Conservation (phyloP, 2,888 invertebrate genomes). For the Drosophila pseudotalamancana region DNA sequence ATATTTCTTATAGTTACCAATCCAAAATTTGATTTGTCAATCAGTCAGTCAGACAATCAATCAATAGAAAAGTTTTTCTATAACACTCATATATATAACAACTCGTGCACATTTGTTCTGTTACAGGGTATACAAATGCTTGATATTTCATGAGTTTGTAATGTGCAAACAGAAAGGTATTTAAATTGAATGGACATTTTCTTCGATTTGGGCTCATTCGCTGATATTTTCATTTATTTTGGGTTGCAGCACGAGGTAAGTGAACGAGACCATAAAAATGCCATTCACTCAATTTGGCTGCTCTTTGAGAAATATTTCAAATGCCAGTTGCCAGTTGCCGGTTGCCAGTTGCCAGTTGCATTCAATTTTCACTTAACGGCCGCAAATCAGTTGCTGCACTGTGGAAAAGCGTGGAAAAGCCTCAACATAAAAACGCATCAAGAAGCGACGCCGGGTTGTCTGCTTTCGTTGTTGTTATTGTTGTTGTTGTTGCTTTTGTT, state of each 20-base stretch:
- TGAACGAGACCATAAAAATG: conserved; percentile 44
- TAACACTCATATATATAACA: background rate
- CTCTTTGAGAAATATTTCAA: conserved; percentile 68
- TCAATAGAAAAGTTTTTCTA: too few species aligned
- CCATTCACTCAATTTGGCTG: conserved; percentile 53
- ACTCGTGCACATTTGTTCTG: background rate
- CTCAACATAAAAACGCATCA: conserved; percentile 66
- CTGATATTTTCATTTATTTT: conserved; percentile 7
- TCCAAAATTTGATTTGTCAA: background rate
- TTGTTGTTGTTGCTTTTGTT: conserved; percentile 19
- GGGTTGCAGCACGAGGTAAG: conserved; percentile 9
- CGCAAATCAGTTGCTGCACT: conserved; percentile 58
- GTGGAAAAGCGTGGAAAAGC: conserved; percentile 22
- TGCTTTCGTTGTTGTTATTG: conserved; percentile 17
- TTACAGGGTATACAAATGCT: background rate
- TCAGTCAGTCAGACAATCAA: background rate
- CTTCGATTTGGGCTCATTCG: background rate
- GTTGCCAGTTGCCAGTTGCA: too few species aligned
- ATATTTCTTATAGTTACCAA: background rate
- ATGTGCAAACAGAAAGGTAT: background rate
- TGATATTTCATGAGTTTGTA: background rate
- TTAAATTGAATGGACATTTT: background rate
- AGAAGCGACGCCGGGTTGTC: conserved; percentile 49
- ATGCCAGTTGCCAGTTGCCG: too few species aligned
- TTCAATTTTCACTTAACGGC: conserved; percentile 69